These are phyloP conservation scores for Accipiter virgatus DNA, from an alignment of 2,113 vertebrate genomes.

Conservation along the genomic window DNA sequence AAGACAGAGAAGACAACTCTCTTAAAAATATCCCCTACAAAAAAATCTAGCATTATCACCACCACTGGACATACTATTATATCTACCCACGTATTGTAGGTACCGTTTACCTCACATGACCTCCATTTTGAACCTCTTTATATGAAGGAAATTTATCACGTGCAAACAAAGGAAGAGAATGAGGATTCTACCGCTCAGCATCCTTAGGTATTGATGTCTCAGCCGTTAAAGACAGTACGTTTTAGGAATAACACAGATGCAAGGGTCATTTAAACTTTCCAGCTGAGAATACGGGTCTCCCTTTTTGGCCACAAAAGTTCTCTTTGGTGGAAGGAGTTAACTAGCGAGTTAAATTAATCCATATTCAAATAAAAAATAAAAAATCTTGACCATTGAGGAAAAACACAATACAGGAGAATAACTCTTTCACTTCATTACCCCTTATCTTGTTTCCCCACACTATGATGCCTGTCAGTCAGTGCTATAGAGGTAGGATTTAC, in stretches of 20 bases:
- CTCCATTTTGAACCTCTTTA: background rate
- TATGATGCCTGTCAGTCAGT: background rate
- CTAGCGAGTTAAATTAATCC: background rate
- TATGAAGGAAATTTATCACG: background rate
- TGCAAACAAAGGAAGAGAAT: background rate
- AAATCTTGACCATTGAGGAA: background rate
- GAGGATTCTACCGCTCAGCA: background rate
- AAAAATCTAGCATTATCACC: background rate
- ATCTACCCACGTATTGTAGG: background rate
- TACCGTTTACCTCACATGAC: background rate
- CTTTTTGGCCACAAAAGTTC: background rate
- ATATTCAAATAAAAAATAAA: background rate
- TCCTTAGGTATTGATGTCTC: background rate
- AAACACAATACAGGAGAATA: background rate
- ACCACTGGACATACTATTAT: background rate
- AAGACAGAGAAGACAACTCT: background rate
- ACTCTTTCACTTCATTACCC: background rate
- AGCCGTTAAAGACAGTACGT: background rate
- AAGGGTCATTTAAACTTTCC: background rate
- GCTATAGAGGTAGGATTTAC: background rate
- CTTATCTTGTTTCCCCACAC: background rate
- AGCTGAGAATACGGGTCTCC: rapidly evolving
- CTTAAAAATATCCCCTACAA: background rate
- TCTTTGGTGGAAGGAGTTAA: background rate
- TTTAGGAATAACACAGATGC: background rate